Evolutionary conservation across 2,888 invertebrate species (phyloP), one percentile per base, ranked within the genome.

Genomic region (Hirtodrosophila alboralis): DNA sequence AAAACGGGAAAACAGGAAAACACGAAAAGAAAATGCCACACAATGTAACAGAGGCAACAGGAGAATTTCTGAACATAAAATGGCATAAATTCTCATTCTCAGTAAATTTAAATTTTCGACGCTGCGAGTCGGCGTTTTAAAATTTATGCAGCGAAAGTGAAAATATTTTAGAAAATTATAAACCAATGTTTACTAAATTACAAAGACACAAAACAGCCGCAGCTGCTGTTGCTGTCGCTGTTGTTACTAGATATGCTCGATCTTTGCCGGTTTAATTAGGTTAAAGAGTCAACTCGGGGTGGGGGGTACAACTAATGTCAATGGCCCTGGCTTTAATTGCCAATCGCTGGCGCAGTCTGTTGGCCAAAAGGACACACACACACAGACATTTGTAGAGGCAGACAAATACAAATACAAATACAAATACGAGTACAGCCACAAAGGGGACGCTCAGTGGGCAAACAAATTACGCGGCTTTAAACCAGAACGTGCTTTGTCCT

Each of bases 401-500:
- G 27, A 44, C 52, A 40, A 41, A 28, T n/a, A 18, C n/a, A 28
- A 36, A 38, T 28, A 12, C 7, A 36, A 40, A 41, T 49, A 62
- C 62, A 72, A 66, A 62, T n/a, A n/a, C n/a, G n/a, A 36, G 43
- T 28, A 12, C 7, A 36, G 44, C 45, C 53, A 62, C 62, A 72
- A 66, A 62, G 63, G 36, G 34, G 10, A 30, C 27, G 54, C 47
- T 34, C 48, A 44, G 45, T 60, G 48, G 38, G 61, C 63, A 79
- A 79, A 79, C 80, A 79, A 79, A 79, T 79, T 84, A 80, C 80
- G 71, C 77, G 80, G 79, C 84, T 79, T 84, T 79, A 80, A 78
- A 54, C 28, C 60, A 27, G 34, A 64, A 49, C 37, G 65, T 68
- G 64, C 69, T 58, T 64, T 60, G 70, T 75, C 54, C 57, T 36